Conservation (phyloP, 2,888 invertebrate genomes). For the Megalurothrips usitatus region DNA sequence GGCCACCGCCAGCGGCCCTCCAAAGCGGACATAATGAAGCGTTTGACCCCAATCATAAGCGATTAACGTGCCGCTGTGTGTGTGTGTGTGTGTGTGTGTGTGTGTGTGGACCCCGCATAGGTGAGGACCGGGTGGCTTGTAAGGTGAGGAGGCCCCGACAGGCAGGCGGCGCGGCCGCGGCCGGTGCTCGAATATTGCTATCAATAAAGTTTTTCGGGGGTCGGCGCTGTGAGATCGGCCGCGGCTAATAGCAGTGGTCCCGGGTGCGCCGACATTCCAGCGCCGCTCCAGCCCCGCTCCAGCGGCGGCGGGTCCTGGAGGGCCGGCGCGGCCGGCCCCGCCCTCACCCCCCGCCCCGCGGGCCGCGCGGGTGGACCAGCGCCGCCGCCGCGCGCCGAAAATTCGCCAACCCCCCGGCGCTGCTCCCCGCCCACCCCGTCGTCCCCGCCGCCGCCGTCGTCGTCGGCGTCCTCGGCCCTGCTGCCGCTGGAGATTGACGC, state of each 20-base stretch:
- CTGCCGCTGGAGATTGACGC: too few species aligned
- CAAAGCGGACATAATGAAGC: neutral
- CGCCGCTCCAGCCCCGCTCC: too few species aligned
- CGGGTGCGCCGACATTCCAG: too few species aligned
- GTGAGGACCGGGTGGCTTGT: too few species aligned
- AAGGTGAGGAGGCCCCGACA: neutral
- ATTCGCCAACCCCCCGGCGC: neutral
- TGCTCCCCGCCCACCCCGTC: neutral
- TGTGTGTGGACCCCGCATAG: too few species aligned
- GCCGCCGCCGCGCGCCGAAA: neutral
- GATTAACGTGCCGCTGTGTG: neutral
- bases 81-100: too few species aligned
- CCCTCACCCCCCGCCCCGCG: neutral
- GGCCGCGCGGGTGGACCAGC: too few species aligned
- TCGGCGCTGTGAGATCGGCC: neutral
- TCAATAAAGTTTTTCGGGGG: constrained; percentile 15
- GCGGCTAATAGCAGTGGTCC: neutral
- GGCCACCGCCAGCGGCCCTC: too few species aligned
- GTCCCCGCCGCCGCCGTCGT: neutral
- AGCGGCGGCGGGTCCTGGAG: too few species aligned
- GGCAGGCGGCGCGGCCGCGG: neutral
- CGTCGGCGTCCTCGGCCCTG: neutral
- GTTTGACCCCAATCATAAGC: constrained; percentile 8
- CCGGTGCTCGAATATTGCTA: neutral
- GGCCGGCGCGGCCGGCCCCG: neutral